phyloP scores from a whole-genome alignment of 2,888 invertebrate species.

The Drosophila dives region DNA sequence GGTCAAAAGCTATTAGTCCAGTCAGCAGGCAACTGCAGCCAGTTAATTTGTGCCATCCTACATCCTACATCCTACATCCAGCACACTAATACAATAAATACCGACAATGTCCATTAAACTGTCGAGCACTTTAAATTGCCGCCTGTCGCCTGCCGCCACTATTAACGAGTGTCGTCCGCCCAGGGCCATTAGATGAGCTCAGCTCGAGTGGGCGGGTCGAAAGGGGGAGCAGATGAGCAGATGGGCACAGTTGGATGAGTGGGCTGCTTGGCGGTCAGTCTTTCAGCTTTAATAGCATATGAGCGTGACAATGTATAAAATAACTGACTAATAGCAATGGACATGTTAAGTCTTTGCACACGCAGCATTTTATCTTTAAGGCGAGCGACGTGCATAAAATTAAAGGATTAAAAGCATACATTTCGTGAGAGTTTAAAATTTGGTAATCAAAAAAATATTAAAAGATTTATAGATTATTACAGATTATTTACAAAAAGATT shows the following conservation, averaged over 20 bases:
- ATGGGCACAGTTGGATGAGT: background rate
- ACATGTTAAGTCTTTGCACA: background rate
- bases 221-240: background rate
- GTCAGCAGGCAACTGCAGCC: constrained; percentile 4
- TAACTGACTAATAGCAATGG: constrained; percentile 17
- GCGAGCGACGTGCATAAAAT: background rate
- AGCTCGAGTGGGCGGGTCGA: background rate
- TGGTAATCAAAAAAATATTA: background rate
- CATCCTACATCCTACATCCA: constrained; percentile 49
- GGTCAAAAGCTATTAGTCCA: constrained; percentile 44
- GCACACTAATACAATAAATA: constrained; percentile 73
- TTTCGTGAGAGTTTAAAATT: background rate
- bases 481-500: background rate
- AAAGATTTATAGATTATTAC: background rate
- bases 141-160: constrained; percentile 14
- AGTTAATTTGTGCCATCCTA: constrained; percentile 35
- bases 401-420: constrained; percentile 3
- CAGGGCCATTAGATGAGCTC: constrained; percentile 53
- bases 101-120: constrained; percentile 69
- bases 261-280: constrained; percentile 3
- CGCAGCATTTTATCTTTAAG: constrained; percentile 5
- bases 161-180: background rate
- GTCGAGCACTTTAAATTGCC: constrained; percentile 67
- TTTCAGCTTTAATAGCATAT: constrained; percentile 6
- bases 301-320: constrained; percentile 38